Evolutionary conservation across 1,140 invertebrate species (phyloP), one percentile per base, ranked within the genome.

Genomic region (Drosophila baimaii): DNA sequence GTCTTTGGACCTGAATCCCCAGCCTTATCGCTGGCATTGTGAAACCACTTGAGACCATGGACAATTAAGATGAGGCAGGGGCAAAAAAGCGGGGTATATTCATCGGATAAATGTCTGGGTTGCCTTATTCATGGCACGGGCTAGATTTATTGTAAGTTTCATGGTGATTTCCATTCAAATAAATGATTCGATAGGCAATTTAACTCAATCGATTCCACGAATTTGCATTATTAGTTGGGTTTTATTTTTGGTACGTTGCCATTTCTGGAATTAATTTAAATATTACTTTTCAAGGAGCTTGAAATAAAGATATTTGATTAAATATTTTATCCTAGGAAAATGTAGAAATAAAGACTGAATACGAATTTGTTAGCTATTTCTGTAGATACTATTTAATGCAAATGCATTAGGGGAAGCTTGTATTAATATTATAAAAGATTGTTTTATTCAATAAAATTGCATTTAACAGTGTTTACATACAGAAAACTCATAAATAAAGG

Each of bases 41-140:
- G 47, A 74, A 31, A 8, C 58, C 72, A 75, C 72, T 75, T 75
- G 72, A 75, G 31, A 37, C 41, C 49, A 46, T 46, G 66, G 63
- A 29, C 27, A 66, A 39, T 47, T 27, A 17, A 39, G 39, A 47
- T 27, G 64, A 17, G 25, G 17, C 6, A 12, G 5, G 17, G 2
- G 33, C 5, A 52, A 12, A 9, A 37, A 25, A 61, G 21, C 6
- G 27, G 25, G 23, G 27, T 2, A 21, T 29, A 12, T 9, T 13
- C 25, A 31, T 12, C 19, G 21, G 21, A 8, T 29, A 25, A 39
- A 54, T 54, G 47, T 39, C 49, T 63, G 21, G 39, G 27, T 33
- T 47, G 19, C 33, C 15, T 29, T 55, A 37, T 44, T 46, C 31
- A 47, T 70, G 41, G 65, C 65, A 68, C 61, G 65, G 65, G 44